A percentile compares a stretch with the other conserved stretches of the same genome.
Evolutionary conservation across 2,113 vertebrate genomes (phyloP).

Genomic region (Oncorhynchus keta): DNA sequence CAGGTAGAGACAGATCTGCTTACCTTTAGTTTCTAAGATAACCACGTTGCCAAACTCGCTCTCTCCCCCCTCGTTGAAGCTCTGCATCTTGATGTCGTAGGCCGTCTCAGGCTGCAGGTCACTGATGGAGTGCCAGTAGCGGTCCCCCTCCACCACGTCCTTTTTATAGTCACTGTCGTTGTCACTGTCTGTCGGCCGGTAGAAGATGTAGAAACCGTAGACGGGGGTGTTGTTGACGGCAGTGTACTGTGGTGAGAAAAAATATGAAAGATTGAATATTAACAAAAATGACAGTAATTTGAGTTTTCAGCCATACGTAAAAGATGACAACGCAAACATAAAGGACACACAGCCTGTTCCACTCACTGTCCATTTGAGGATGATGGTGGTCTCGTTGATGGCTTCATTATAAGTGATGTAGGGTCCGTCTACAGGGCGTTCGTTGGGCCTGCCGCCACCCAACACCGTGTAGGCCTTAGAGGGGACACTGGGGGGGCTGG

Average conservation of each 20-base stretch:
- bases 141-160: slow-evolving; percentile 92
- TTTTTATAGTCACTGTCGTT: slow-evolving; percentile 98
- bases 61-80: slow-evolving; percentile 94
- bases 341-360: not conserved
- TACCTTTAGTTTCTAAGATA: slow-evolving; percentile 98
- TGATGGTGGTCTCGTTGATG: slow-evolving; percentile 94
- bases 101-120: slow-evolving; percentile 95
- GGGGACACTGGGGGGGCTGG: slow-evolving; percentile 88
- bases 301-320: too few species aligned
- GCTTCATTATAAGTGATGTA: slow-evolving; percentile 98
- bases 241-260: slow-evolving; percentile 78
- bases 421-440: slow-evolving; percentile 88
- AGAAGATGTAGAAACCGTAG: slow-evolving; percentile 97
- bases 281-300: not conserved
- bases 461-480: slow-evolving; percentile 90
- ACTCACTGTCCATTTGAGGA: slow-evolving; percentile 96
- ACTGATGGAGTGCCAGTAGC: slow-evolving; percentile 94
- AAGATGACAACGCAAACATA: not conserved
- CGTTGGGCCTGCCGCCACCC: slow-evolving; percentile 80
- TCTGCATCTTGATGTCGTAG: slow-evolving; percentile 98
- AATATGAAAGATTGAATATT: not conserved
- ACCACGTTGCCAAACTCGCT: slow-evolving; percentile 97
- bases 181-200: slow-evolving; percentile 97
- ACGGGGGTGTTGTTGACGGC: slow-evolving; percentile 97
- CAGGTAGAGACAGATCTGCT: not conserved